Evolutionary conservation across 1,140 invertebrate genomes (phyloP).

Genomic region (Drosophila jambulina): DNA sequence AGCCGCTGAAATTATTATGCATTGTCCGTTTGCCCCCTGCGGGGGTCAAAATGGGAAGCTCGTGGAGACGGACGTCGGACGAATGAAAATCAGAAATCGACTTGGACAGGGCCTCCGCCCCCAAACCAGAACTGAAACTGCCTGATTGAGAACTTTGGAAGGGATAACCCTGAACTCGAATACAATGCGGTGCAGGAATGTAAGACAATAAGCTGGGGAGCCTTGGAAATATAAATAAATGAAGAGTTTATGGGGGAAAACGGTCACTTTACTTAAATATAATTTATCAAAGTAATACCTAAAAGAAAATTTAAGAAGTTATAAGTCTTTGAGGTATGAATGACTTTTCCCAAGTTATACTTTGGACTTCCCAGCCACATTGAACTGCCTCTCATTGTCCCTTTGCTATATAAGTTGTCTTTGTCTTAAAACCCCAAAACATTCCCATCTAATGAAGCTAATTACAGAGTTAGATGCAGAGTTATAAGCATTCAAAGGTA

Average conservation of each 20-base stretch:
- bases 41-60: constrained; percentile 49
- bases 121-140: neutral
- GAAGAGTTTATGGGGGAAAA: neutral
- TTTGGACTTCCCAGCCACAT: neutral
- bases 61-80: constrained; percentile 20
- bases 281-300: neutral
- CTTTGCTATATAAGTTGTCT: neutral
- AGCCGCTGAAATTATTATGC: constrained; percentile 63
- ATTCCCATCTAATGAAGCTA: constrained; percentile 39
- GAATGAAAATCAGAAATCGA: constrained; percentile 22
- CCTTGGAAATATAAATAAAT: neutral
- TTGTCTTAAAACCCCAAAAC: constrained; percentile 2
- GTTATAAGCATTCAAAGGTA: constrained; percentile 3
- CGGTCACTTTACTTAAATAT: neutral
- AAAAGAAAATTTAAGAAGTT: neutral
- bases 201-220: neutral
- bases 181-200: neutral
- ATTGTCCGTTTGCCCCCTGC: constrained; percentile 47
- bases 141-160: constrained; percentile 36
- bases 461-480: constrained; percentile 15
- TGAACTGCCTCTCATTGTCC: neutral
- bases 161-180: constrained; percentile 42
- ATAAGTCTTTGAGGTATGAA: neutral
- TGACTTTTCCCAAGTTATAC: neutral
- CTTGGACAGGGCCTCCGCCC: constrained; percentile 2